Base-by-base conservation (phyloP, 1,140 invertebrate genomes). In the Sarcophaga bullata region DNA sequence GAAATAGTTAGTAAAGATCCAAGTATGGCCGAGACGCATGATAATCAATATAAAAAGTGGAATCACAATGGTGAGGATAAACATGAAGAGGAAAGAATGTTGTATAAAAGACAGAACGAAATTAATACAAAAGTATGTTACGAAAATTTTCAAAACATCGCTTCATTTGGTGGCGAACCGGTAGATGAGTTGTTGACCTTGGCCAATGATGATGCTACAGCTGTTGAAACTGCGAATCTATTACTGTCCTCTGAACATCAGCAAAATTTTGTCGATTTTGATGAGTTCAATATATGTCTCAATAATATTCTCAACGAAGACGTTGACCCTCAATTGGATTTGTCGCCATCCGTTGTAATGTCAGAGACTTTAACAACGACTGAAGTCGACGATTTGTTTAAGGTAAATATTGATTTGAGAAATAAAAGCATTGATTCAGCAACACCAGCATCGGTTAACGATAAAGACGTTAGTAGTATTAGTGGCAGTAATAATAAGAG, bases 201-300 rank as follows among this genome's bases (percentile, higher is more conserved):
- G 25, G 76, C 48, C 47, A 82, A 84, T 81, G 73, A 82, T 50
- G 81, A 19, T 52, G 50, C 1, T 0, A 50, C 83, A n/a, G 84
- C 84, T 58, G 80, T 83, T 19, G 86, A 86, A 82, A 82, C 84
- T 13, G 86, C 84, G 11, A 86, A 84, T 54, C 83, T 88, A 54
- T 83, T 88, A 6, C 84, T 89, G 80, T 85, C 88, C 0, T 87
- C 89, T 52, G 80, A 62, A 76, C 86, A 85, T 73, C 83, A 84
- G 54, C 84, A 82, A 19, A 89, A 86, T 72, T 89, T 88, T 85
- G 86, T 89, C n/a, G 88, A 89, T 80, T 87, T 87, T 50, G 87
- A 89, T 86, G 88, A 89, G 82, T 89, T 89, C 47, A 89, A 89
- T 80, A 84, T 89, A 83, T 89, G 88, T 76, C 82, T 89, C 54